Evolutionary conservation across 2,888 invertebrate genomes (phyloP).

Genomic region (Oscheius onirici): DNA sequence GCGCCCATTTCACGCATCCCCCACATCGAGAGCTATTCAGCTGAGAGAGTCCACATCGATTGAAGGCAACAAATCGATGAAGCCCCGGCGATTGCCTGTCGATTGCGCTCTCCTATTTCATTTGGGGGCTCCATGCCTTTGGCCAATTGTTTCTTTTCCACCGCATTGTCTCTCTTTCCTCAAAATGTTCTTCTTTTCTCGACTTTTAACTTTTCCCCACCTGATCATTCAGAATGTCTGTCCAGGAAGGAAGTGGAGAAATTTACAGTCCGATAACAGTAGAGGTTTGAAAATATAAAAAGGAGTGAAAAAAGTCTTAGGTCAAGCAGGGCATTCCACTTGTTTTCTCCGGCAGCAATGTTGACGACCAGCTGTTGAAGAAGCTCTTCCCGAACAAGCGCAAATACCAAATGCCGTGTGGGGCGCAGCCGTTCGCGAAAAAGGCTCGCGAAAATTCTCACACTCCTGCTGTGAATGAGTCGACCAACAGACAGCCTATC

Average conservation of each 20-base stretch:
- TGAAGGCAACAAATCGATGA: slow-evolving; percentile 26
- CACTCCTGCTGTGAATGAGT: too few species aligned
- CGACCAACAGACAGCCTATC: too few species aligned
- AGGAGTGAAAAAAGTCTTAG: not conserved
- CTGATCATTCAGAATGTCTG: too few species aligned
- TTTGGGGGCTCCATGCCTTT: not conserved
- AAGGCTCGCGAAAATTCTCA: too few species aligned
- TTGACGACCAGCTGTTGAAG: slow-evolving; percentile 10
- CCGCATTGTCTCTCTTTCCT: not conserved
- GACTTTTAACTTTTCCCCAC: too few species aligned
- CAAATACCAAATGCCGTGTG: too few species aligned
- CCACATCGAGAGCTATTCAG: not conserved
- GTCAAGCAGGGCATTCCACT: slow-evolving; percentile 14
- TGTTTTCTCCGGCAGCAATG: not conserved
- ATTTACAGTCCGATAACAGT: too few species aligned
- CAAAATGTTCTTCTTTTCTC: not conserved
- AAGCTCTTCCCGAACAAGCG: slow-evolving; percentile 18
- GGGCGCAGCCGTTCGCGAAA: too few species aligned
- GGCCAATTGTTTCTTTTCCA: not conserved
- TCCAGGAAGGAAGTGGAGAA: too few species aligned
- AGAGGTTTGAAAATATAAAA: not conserved
- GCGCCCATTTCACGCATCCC: too few species aligned
- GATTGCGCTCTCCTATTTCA: slow-evolving; percentile 22
- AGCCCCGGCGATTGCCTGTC: slow-evolving; percentile 15
- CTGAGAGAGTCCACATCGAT: slow-evolving; percentile 23